Conservation (phyloP, 2,113 vertebrate genomes). For the Actinemys pallida region DNA sequence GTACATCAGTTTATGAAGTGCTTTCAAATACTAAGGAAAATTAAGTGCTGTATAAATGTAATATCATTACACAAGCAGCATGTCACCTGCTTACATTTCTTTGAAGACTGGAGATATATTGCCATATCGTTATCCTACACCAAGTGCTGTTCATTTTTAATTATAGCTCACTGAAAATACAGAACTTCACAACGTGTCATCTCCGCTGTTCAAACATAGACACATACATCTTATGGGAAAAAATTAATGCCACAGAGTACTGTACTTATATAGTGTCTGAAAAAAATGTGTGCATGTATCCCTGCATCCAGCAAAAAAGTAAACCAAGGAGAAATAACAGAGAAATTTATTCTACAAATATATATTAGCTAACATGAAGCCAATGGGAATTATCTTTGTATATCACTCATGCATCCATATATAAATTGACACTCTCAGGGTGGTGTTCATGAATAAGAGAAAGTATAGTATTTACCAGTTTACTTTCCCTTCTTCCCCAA, state of each 20-base stretch:
- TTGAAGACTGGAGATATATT: slow-evolving; percentile 34
- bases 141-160: slow-evolving; percentile 56
- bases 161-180: slow-evolving; percentile 43
- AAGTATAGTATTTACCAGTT: slow-evolving; percentile 3
- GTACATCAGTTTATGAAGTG: not conserved
- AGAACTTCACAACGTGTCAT: not conserved
- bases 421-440: not conserved
- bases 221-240: slow-evolving; percentile 32
- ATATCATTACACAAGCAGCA: slow-evolving; percentile 57
- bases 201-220: slow-evolving; percentile 45
- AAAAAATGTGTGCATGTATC: not conserved
- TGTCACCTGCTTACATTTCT: slow-evolving; percentile 36
- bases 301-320: slow-evolving; percentile 29
- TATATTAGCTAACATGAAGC: not conserved
- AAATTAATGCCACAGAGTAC: slow-evolving; percentile 31
- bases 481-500: slow-evolving; percentile 17
- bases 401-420: not conserved
- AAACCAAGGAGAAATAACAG: slow-evolving; percentile 4
- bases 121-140: slow-evolving; percentile 48
- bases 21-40: slow-evolving; percentile 21
- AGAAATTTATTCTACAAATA: slow-evolving; percentile 12
- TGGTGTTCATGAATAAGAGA: slow-evolving; percentile 17
- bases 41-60: slow-evolving; percentile 29
- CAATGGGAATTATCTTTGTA: not conserved
- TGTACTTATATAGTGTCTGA: slow-evolving; percentile 18